phyloP scores from a whole-genome alignment of 2,888 invertebrate genomes.

The Ormia ochracea region DNA sequence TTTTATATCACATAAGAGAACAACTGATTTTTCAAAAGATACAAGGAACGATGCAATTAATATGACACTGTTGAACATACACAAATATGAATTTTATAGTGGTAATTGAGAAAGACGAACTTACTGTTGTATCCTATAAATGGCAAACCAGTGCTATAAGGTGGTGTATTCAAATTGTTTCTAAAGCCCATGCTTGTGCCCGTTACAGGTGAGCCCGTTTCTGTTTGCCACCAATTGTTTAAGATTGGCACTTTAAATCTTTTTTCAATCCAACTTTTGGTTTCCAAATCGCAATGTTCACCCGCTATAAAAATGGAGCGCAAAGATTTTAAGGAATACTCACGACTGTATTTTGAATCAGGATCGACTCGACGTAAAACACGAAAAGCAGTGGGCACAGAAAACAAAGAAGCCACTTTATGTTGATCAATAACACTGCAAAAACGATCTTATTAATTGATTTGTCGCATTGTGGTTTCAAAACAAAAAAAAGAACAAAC shows the following conservation, averaged over 20 bases:
- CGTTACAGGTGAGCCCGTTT: constrained; percentile 93
- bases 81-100: neutral
- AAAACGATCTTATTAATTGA: neutral
- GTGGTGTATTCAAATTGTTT: constrained; percentile 83
- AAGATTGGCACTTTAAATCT: constrained; percentile 85
- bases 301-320: constrained; percentile 90
- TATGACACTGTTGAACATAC: neutral
- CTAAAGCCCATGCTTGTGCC: constrained; percentile 88
- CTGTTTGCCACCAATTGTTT: constrained; percentile 99
- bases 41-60: neutral
- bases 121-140: constrained; percentile 92
- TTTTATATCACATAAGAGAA: too few species aligned
- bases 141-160: constrained; percentile 88
- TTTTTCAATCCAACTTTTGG: constrained; percentile 86
- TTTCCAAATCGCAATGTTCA: constrained; percentile 95
- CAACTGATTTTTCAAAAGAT: too few species aligned
- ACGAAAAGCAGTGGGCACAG: constrained; percentile 93
- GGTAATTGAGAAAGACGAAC: constrained; percentile 63
- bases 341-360: constrained; percentile 81
- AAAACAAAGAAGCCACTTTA: constrained; percentile 89
- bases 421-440: constrained; percentile 91
- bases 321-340: constrained; percentile 84
- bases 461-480: too few species aligned
- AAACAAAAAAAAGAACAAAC: too few species aligned
- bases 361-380: constrained; percentile 89